A percentile compares a stretch with the other conserved stretches of the same genome.
Evolutionary conservation across 2,113 vertebrate species (phyloP).

Genomic region (Calonectris borealis): DNA sequence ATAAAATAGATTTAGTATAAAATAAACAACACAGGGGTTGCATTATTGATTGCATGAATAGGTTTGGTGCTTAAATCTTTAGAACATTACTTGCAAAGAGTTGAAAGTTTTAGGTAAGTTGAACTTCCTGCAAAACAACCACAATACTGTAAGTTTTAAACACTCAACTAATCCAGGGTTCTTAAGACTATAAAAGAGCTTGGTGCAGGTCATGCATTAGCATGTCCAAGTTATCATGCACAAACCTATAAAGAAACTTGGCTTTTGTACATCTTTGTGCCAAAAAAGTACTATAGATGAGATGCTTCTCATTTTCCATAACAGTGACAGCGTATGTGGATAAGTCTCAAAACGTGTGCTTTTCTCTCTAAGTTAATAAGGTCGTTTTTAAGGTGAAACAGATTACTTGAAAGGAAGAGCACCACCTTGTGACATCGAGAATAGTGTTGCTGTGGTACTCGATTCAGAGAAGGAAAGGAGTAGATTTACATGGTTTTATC

Average conservation of each 20-base stretch:
- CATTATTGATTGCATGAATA: neutral
- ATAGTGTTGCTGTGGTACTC: neutral
- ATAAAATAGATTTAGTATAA: conserved; percentile 1
- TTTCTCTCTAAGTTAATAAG: neutral
- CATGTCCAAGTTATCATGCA: neutral
- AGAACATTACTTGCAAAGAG: neutral
- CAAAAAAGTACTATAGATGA: neutral
- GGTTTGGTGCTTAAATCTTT: neutral
- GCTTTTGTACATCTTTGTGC: neutral
- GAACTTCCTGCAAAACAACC: neutral
- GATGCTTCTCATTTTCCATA: neutral
- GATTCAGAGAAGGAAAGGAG: neutral
- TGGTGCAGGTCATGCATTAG: neutral
- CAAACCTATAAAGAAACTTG: neutral
- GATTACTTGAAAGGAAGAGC: conserved; percentile 46
- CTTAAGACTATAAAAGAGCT: neutral
- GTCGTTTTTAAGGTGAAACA: conserved; percentile 6
- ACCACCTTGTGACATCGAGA: conserved; percentile 47
- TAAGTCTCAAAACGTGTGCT: neutral
- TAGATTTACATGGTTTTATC: neutral
- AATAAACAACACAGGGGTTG: neutral
- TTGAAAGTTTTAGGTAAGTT: neutral
- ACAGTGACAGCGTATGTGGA: neutral
- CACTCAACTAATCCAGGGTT: neutral
- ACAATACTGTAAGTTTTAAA: neutral